A percentile compares a stretch with the other conserved stretches of the same genome.
Conservation (phyloP, 2,888 invertebrate genomes). For the Brachypterus glaber region DNA sequence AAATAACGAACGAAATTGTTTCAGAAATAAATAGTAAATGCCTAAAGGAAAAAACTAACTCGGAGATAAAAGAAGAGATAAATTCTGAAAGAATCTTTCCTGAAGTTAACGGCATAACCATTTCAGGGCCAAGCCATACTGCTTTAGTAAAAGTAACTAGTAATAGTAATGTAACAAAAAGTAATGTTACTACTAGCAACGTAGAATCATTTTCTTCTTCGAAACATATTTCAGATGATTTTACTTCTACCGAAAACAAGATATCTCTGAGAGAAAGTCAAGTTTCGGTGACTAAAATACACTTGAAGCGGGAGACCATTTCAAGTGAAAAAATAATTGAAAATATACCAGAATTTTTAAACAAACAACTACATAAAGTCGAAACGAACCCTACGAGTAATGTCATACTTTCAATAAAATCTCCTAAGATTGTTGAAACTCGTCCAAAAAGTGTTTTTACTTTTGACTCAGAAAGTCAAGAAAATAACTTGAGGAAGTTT, state of each 20-base stretch:
- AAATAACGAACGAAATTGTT: slow-evolving; percentile 2
- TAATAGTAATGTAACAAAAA: slow-evolving; percentile 10
- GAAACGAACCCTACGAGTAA: slow-evolving; percentile 54
- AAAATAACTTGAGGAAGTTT: not conserved
- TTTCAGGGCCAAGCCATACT: slow-evolving; percentile 35
- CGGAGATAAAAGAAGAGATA: no score
- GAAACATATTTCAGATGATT: slow-evolving; percentile 6
- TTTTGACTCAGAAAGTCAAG: not conserved
- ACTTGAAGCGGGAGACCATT: slow-evolving; percentile 45
- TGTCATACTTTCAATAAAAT: slow-evolving; percentile 53
- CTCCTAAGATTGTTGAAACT: slow-evolving; percentile 34
- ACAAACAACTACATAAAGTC: slow-evolving; percentile 61
- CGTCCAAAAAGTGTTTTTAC: slow-evolving; percentile 9
- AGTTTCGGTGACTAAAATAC: slow-evolving; percentile 48
- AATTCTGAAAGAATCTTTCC: slow-evolving; percentile 13
- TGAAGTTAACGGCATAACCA: slow-evolving; percentile 22
- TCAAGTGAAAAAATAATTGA: slow-evolving; percentile 33
- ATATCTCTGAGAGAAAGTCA: slow-evolving; percentile 34
- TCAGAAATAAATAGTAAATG: not conserved
- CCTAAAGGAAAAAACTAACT: not conserved
- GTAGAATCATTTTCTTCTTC: not conserved
- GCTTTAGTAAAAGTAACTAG: slow-evolving; percentile 31
- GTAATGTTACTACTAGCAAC: not conserved
- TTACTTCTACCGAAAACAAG: slow-evolving; percentile 21
- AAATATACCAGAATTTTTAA: slow-evolving; percentile 56